Evolutionary conservation across 2,797 vertebrate genomes (phyloP), one percentile per base, ranked within the genome.

Genomic region (Chelmon rostratus): DNA sequence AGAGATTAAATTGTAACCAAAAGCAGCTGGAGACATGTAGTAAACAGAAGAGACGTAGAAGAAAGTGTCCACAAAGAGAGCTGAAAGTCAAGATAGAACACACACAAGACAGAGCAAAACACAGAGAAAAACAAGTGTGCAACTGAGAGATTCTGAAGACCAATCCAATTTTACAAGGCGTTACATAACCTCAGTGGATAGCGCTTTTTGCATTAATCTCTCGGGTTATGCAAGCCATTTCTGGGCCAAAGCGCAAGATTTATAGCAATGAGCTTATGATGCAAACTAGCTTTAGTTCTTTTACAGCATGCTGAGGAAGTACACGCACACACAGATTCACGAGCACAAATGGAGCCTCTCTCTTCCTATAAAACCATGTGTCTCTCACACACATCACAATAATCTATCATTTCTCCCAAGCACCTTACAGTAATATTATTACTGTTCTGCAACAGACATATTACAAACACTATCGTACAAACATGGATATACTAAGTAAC

Each of bases 161-260:
- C 63, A 78, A 83, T 86, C 81, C 83, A 81, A 58, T 84, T 84
- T 77, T 59, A 68, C 62, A 44, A 64, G 61, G 63, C 42, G 38
- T 88, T 86, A 81, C 12, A 13, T 81, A 86, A 89, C 67, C 53
- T 69, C 49, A 33, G 69, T 44, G 31, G 79, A 83, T 71, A 40
- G 82, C 76, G 89, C 84, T 86, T 82, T 88, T 84, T 81, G 79
- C 73, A 78, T 78, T 89, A 90, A 89, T 89, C 87, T 86, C 62
- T 66, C 9, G 65, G 78, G 71, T 91, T 89, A 91, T 76, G 75
- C 70, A 89, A 90, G 76, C n/a, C 66, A 70, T 68, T 74, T 40
- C 46, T 71, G 76, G 81, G 68, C 64, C 40, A 73, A 83, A 80
- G 70, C 8, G 0, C 37, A 4, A 62, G 84, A 89, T 23, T 89